Evolutionary conservation across 1,140 invertebrate species (phyloP).

Genomic region (Daktulosphaira vitifoliae): DNA sequence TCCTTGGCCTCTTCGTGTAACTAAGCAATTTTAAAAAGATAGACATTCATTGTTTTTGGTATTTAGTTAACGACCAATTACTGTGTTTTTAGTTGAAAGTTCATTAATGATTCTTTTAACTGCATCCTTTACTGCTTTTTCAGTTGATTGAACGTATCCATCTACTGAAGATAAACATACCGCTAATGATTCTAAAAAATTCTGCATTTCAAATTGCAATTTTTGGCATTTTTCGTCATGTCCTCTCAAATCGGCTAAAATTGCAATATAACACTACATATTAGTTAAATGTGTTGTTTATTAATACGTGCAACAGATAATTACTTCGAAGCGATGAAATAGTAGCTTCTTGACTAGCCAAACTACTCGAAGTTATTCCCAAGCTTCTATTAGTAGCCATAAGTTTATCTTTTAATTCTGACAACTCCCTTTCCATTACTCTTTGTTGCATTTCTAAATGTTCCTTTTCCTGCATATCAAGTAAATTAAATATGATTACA

Average conservation of each 20-base stretch:
- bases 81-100: conserved; percentile 6
- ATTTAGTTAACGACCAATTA: neutral
- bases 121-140: conserved; percentile 11
- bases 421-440: conserved; percentile 55
- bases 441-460: conserved; percentile 55
- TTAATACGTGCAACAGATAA: neutral
- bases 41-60: neutral
- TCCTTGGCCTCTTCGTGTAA: conserved; percentile 13
- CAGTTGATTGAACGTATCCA: conserved; percentile 22
- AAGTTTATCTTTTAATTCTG: conserved; percentile 57
- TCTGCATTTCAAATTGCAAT: conserved; percentile 55
- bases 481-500: too few relatives aligned
- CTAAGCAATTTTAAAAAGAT: conserved; percentile 14
- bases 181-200: conserved; percentile 56
- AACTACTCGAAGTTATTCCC: conserved; percentile 55
- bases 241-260: conserved; percentile 58
- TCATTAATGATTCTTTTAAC: conserved; percentile 11
- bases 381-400: conserved; percentile 53
- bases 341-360: conserved; percentile 56
- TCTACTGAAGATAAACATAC: conserved; percentile 41
- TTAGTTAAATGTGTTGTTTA: too few relatives aligned
- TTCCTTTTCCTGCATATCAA: conserved; percentile 54
- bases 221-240: conserved; percentile 59
- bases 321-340: conserved; percentile 50
- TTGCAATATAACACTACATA: too few relatives aligned